Evolutionary conservation across 2,888 invertebrate species (phyloP).

Genomic region (Aphidius colemani): DNA sequence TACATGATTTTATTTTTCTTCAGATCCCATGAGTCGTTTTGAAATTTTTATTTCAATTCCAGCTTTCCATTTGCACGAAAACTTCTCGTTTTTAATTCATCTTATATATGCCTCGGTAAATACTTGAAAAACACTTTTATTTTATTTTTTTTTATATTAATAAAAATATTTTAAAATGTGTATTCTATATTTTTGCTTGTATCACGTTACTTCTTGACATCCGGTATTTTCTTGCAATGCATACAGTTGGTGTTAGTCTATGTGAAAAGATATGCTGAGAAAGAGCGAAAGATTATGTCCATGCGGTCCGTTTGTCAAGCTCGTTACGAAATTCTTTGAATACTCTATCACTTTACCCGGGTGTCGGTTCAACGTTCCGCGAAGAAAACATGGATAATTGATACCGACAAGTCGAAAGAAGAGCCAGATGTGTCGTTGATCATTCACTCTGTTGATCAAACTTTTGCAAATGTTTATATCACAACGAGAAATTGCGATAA

Average conservation of each 20-base stretch:
- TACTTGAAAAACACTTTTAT: neutral
- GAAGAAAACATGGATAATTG: constrained; percentile 45
- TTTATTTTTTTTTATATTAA: neutral
- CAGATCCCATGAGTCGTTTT: neutral
- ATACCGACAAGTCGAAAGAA: constrained; percentile 33
- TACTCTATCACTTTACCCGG: constrained; percentile 39
- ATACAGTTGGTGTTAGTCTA: too few relatives aligned
- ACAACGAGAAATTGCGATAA: too few relatives aligned
- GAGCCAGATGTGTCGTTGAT: too few relatives aligned
- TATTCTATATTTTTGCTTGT: too few relatives aligned
- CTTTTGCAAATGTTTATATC: too few relatives aligned
- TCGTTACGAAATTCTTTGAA: constrained; percentile 51
- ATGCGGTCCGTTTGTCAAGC: constrained; percentile 37
- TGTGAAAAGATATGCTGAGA: neutral
- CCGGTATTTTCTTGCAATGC: too few relatives aligned
- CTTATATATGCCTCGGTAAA: neutral
- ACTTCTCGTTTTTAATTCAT: constrained; percentile 15
- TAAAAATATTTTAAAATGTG: too few relatives aligned
- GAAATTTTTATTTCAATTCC: constrained; percentile 35
- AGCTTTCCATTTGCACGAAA: constrained; percentile 24
- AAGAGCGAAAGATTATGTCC: constrained; percentile 25
- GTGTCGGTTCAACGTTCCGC: constrained; percentile 19
- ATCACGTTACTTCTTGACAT: too few relatives aligned
- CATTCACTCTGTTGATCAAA: too few relatives aligned
- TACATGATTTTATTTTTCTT: neutral